Conservation (phyloP, 2,113 vertebrate genomes). For the Manacus vitellinus region DNA sequence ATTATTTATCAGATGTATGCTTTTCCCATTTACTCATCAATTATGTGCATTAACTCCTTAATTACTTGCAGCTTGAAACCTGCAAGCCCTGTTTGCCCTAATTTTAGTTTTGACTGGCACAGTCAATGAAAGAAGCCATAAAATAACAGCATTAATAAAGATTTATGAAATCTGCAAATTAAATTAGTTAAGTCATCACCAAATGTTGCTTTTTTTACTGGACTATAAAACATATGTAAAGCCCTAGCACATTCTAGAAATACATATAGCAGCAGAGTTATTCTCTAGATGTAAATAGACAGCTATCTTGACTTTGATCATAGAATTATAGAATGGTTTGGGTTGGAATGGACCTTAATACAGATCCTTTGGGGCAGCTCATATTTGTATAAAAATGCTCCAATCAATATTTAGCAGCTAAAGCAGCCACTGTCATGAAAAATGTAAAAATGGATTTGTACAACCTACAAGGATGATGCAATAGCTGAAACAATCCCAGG, state of each 20-base stretch:
- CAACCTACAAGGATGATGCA: not conserved
- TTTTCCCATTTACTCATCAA: not conserved
- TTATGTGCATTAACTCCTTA: slow-evolving; percentile 7
- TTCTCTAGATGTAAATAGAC: not conserved
- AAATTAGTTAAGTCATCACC: not conserved
- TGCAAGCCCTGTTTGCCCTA: not conserved
- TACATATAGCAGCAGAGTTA: not conserved
- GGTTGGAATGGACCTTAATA: not conserved
- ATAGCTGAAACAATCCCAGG: not conserved
- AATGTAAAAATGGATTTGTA: not conserved
- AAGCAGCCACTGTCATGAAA: not conserved
- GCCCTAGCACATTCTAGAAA: not conserved
- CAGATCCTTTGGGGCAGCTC: not conserved
- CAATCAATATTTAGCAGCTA: not conserved
- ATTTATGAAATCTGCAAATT: not conserved
- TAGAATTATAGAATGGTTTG: not conserved
- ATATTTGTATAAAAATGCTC: not conserved
- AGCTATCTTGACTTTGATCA: not conserved
- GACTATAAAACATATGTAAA: not conserved
- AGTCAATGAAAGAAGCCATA: not conserved
- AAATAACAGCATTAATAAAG: not conserved
- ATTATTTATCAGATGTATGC: slow-evolving; percentile 7
- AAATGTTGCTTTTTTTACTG: not conserved
- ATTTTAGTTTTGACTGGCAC: not conserved
- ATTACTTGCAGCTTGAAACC: not conserved